Evolutionary conservation across 2,113 vertebrate genomes (phyloP).

Genomic region (Prionailurus viverrinus): DNA sequence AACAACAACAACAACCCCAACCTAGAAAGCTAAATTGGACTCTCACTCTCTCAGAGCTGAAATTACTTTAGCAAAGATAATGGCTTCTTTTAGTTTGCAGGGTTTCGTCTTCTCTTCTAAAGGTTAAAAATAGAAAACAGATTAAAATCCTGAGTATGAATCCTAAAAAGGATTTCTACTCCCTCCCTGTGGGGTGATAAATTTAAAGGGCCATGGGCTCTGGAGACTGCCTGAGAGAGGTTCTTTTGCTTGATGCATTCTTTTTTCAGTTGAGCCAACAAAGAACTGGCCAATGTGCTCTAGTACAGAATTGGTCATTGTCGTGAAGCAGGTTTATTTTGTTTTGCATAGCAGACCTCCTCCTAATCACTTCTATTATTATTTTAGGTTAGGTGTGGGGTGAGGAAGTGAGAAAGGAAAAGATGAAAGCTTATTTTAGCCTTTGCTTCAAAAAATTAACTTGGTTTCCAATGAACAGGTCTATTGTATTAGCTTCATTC

Average conservation of each 20-base stretch:
- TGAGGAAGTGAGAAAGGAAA: background rate
- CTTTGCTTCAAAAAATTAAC: constrained; percentile 25
- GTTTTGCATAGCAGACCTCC: background rate
- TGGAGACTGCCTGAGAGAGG: background rate
- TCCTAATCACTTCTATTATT: background rate
- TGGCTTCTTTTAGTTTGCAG: constrained; percentile 66
- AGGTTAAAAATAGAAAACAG: constrained; percentile 81
- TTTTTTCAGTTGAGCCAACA: background rate
- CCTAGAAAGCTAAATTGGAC: constrained; percentile 58
- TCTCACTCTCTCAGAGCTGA: constrained; percentile 63
- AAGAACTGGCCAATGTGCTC: background rate
- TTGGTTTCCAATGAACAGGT: constrained; percentile 5
- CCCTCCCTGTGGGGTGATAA: background rate
- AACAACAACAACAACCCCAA: background rate
- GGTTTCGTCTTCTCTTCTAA: constrained; percentile 60
- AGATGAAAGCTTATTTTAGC: background rate
- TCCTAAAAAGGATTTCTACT: constrained; percentile 70
- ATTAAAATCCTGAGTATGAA: constrained; percentile 70
- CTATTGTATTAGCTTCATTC: background rate
- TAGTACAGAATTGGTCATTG: background rate
- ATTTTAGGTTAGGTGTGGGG: background rate
- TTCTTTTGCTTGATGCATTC: background rate
- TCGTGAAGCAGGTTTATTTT: background rate
- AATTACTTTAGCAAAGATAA: constrained; percentile 73
- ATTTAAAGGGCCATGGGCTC: constrained; percentile 64